These are phyloP conservation scores for Lydus trimaculatus DNA, from an alignment of 2,888 invertebrate genomes.

Conservation along the genomic window DNA sequence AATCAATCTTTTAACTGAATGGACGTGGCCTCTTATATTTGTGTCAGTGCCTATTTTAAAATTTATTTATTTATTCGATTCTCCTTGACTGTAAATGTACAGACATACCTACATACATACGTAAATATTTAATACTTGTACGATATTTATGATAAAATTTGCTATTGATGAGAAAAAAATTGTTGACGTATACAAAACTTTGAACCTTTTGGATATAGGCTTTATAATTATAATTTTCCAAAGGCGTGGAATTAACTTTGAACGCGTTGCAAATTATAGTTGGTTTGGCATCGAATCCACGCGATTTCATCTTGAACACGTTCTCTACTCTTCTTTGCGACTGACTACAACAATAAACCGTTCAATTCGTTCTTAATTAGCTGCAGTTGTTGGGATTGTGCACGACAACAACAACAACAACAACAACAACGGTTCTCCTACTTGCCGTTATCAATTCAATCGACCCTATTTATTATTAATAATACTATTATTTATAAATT, in stretches of 20 bases:
- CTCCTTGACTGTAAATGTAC: not conserved
- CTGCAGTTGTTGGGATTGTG: constrained; percentile 27
- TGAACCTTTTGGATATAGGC: constrained; percentile 36
- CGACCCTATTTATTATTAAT: constrained; percentile 5
- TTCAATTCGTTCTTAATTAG: constrained; percentile 54
- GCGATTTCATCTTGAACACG: constrained; percentile 55
- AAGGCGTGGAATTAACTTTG: constrained; percentile 48
- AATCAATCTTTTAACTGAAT: no score
- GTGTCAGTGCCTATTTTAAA: no score
- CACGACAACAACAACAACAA: not conserved
- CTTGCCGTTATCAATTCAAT: constrained; percentile 16
- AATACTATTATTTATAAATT: not conserved
- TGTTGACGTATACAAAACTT: constrained; percentile 33
- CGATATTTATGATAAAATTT: constrained; percentile 33
- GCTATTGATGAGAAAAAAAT: not conserved
- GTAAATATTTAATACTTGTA: no score
- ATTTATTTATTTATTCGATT: not conserved
- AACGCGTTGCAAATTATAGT: constrained; percentile 54
- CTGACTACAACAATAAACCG: constrained; percentile 48
- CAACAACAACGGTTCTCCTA: constrained; percentile 28
- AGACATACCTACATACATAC: not conserved
- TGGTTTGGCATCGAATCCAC: constrained; percentile 45
- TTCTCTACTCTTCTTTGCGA: constrained; percentile 39
- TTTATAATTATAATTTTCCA: constrained; percentile 54
- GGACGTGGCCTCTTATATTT: no score